Conservation (phyloP, 2,888 invertebrate species). For the Habrosyne pyritoides region DNA sequence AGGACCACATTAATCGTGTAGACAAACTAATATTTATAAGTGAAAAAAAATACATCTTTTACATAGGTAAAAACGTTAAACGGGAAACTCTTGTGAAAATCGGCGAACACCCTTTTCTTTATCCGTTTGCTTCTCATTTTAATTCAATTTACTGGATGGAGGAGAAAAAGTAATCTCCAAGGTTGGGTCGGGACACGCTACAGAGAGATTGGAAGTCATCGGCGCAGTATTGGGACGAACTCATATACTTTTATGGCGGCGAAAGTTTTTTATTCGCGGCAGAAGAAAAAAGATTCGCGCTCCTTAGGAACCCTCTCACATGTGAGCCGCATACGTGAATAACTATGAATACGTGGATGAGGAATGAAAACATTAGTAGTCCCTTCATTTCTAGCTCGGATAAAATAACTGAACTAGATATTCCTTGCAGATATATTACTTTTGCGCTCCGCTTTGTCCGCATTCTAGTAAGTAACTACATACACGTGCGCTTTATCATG, state of each 20-base stretch:
- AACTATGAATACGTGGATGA: constrained; percentile 56
- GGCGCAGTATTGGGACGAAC: constrained; percentile 80
- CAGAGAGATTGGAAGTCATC: constrained; percentile 81
- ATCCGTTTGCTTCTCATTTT: constrained; percentile 79
- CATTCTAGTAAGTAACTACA: no score
- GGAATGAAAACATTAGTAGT: constrained; percentile 63
- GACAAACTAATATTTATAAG: constrained; percentile 16
- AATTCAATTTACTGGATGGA: constrained; percentile 81
- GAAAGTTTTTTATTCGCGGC: constrained; percentile 78
- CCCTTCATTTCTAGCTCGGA: constrained; percentile 53
- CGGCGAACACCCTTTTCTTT: constrained; percentile 74
- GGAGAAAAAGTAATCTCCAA: constrained; percentile 80
- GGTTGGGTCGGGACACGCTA: constrained; percentile 77
- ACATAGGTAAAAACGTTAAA: constrained; percentile 55
- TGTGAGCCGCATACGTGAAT: constrained; percentile 64
- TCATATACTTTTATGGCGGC: constrained; percentile 80
- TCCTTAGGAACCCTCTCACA: constrained; percentile 52
- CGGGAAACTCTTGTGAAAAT: constrained; percentile 68
- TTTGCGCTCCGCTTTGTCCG: neutral
- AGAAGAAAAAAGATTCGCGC: constrained; percentile 75
- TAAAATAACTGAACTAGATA: constrained; percentile 44
- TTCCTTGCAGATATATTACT: neutral
- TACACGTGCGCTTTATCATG: no score
- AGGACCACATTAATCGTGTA: neutral
- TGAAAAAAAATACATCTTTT: constrained; percentile 38